Conservation (phyloP, 2,113 vertebrate species). For the Halichoerus grypus region DNA sequence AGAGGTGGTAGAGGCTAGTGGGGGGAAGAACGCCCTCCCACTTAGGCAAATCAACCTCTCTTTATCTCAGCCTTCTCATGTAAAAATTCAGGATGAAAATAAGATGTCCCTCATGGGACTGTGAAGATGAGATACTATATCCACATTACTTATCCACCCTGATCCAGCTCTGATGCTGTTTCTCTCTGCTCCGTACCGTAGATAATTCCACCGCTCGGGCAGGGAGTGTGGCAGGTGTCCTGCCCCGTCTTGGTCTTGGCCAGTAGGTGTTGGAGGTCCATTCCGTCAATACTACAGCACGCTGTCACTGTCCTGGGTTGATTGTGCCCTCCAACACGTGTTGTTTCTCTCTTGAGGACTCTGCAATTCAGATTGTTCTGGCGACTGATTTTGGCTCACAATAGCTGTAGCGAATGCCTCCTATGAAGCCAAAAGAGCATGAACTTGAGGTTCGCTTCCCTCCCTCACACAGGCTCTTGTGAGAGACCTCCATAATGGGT, state of each 20-base stretch:
- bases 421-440: not conserved
- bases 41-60: not conserved
- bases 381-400: not conserved
- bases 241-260: not conserved
- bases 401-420: not conserved
- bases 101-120: not conserved
- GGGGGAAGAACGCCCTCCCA: not conserved
- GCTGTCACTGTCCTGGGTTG: not conserved
- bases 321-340: not conserved
- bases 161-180: not conserved
- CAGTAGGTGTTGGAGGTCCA: not conserved
- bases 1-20: not conserved
- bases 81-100: not conserved
- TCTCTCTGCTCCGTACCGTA: not conserved
- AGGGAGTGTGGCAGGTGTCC: not conserved
- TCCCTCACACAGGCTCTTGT: not conserved
- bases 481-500: not conserved
- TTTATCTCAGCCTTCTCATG: not conserved
- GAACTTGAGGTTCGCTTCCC: not conserved
- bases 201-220: not conserved
- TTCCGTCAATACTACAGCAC: not conserved
- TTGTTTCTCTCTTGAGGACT: not conserved
- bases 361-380: not conserved
- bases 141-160: not conserved
- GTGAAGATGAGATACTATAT: not conserved